Evolutionary conservation across 2,888 invertebrate genomes (phyloP), one percentile per base, ranked within the genome.

Genomic region (Drosophila nr. perissopoda): DNA sequence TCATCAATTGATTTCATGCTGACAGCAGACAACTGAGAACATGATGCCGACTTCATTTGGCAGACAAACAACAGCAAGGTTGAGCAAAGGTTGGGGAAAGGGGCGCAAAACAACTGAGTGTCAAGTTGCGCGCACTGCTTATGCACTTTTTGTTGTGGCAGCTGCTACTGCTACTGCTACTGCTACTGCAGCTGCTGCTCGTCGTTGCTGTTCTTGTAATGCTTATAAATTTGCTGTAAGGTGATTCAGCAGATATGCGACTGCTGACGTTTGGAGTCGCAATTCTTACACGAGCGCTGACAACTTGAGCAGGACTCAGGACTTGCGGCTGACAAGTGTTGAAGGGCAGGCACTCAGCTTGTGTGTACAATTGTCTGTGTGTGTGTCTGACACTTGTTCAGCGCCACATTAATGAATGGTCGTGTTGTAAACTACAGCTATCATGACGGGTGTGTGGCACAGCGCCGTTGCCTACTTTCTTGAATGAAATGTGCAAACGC

Each of bases 1-100:
- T 29, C 81, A 76, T 81, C 83, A 86, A 85, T 88, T 88, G 89
- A 85, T 88, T 88, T 80, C 82, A 64, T 69, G 71, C 71, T 81
- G 86, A 82, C 88, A 83, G 70, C 76, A 75, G 80, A 77, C 74
- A 70, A 70, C 67, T 59, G 52, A 59, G 54, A 67, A 71, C 58
- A 71, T 65, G 78, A 80, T 65, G 78, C 67, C 79, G 63, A 74
- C 80, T 76, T 70, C 82, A 72, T 72, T 82, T 74, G 71, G 49
- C 70, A 71, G 61, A 70, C 76, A 70, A 68, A 49, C 53, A 68
- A 42, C 51, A 64, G 59, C 57, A 51, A 60, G 42, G 49, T 31
- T 7, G 46, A 5, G 25, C 5, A 4, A 11, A 16, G 16, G 16
- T 7, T 21, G 46, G 40, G 33, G 46, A 13, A 42, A 42, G 27